Evolutionary conservation across 2,113 vertebrate genomes (phyloP).

Genomic region (Hyperopisus bebe): DNA sequence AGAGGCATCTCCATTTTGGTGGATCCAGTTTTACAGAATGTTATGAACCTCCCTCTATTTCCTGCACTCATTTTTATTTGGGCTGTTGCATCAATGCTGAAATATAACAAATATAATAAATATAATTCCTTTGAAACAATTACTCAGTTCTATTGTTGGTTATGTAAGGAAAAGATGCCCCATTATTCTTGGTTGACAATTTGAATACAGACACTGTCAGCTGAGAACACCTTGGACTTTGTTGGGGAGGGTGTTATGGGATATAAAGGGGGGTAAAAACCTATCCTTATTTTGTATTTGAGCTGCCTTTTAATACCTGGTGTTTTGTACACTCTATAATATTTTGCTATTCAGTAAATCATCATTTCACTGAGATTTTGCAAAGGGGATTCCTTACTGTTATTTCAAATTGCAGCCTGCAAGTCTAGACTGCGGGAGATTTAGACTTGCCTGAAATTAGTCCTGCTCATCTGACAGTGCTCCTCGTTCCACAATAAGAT

Average conservation of each 20-base stretch:
- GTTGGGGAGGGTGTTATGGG: neutral
- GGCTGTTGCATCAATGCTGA: neutral
- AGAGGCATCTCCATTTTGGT: neutral
- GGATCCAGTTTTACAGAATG: neutral
- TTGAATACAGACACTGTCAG: neutral
- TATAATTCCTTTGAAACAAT: neutral
- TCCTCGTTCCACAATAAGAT: conserved; percentile 62
- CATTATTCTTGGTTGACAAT: conserved; percentile 56
- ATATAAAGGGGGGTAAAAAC: neutral
- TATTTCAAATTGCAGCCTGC: conserved; percentile 59
- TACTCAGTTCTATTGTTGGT: neutral
- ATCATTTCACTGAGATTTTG: neutral
- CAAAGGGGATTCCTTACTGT: neutral
- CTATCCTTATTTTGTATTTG: neutral
- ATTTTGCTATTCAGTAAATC: neutral
- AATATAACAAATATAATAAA: neutral
- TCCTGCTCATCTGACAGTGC: conserved; percentile 68
- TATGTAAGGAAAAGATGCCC: conserved; percentile 42
- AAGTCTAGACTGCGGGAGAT: conserved; percentile 73
- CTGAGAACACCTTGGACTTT: neutral
- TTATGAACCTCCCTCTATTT: neutral
- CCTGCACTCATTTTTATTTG: neutral
- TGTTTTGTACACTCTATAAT: neutral
- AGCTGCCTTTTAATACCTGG: neutral
- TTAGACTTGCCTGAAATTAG: conserved; percentile 69